Percentiles rank a stretch among this genome's conserved stretches.
Conservation (phyloP, 2,113 vertebrate species). For the Thamnophis sirtalis region DNA sequence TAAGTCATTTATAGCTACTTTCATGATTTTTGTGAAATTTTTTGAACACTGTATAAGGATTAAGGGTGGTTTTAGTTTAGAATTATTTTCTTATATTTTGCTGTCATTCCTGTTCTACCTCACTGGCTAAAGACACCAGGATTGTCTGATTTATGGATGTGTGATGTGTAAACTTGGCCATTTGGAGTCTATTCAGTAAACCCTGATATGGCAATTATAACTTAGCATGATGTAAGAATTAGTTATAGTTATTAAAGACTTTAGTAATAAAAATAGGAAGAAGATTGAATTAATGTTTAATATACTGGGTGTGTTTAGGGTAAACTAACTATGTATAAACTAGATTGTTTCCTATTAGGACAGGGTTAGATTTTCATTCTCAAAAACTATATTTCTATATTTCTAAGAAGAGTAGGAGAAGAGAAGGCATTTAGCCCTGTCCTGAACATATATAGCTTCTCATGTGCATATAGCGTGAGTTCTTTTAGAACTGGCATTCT, state of each 20-base stretch:
- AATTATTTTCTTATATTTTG: neutral
- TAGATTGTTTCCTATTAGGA: neutral
- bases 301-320: neutral
- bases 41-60: neutral
- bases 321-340: neutral
- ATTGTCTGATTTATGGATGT: neutral
- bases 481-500: neutral
- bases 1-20: neutral
- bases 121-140: neutral
- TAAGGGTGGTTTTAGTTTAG: neutral
- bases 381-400: too few relatives aligned
- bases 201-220: neutral
- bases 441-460: neutral
- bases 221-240: neutral
- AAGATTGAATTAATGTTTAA: neutral
- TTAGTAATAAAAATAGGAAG: neutral
- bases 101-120: neutral
- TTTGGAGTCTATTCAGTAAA: neutral
- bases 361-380: neutral
- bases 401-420: neutral
- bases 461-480: too few relatives aligned
- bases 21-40: neutral
- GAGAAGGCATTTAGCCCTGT: neutral
- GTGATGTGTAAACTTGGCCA: neutral
- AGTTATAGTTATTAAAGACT: neutral